phyloP scores from a whole-genome alignment of 2,797 vertebrate genomes.

The Bufotes viridis region DNA sequence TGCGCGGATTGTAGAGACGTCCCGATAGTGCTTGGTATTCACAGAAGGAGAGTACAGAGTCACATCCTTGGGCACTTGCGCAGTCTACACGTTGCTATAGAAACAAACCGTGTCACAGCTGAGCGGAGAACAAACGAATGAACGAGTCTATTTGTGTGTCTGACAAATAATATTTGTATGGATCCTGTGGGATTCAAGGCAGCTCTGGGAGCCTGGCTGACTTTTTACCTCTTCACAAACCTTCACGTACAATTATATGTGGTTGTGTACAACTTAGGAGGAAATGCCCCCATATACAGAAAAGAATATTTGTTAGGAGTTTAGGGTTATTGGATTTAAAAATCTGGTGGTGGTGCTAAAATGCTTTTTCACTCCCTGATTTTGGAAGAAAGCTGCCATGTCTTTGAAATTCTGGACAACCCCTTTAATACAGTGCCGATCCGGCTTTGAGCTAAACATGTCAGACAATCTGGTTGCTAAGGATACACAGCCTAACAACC shows the following conservation, averaged over 20 bases:
- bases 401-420: no score
- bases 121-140: conserved; percentile 60
- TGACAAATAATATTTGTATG: conserved; percentile 62
- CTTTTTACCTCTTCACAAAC: conserved; percentile 31
- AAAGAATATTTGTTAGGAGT: neutral
- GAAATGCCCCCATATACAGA: neutral
- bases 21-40: conserved; percentile 49
- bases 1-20: conserved; percentile 29
- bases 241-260: conserved; percentile 6
- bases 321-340: neutral
- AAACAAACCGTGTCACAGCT: conserved; percentile 61
- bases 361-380: no score
- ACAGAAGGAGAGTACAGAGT: conserved; percentile 47
- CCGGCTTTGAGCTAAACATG: no score
- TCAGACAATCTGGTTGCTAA: no score
- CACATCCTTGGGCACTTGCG: conserved; percentile 58
- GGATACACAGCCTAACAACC: no score
- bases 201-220: conserved; percentile 8
- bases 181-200: conserved; percentile 40
- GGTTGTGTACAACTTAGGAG: neutral
- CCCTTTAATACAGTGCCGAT: no score
- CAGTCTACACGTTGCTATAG: conserved; percentile 58
- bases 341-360: neutral
- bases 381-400: no score
- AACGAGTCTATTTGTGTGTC: conserved; percentile 55